Base-by-base conservation (phyloP, 2,797 vertebrate genomes). In the Oreonectes daqikongensis region DNA sequence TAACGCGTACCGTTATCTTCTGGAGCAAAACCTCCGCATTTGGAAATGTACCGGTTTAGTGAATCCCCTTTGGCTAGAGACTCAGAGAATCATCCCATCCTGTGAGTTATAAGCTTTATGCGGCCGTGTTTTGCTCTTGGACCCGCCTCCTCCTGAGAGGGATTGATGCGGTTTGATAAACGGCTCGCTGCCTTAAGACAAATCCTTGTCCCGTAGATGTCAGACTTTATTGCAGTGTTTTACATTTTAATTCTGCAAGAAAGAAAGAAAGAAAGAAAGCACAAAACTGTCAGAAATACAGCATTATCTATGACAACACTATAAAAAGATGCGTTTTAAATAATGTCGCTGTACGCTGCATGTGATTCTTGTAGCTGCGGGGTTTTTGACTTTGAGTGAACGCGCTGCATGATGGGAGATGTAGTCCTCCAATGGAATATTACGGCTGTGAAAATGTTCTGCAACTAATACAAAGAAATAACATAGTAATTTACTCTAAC, bases 301-400 rank as follows among this genome's bases (percentile, higher is more conserved):
- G 20, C 64, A 52, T 57, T 30, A 65, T 55, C 40, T 48, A 70
- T 63, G 70, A 81, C 53, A 87, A 84, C 82, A 71, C 84, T 88
- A 87, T 84, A 82, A 86, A 88, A 85, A 84, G 26, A 82, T 69
- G 85, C 89, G 90, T 90, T 72, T 90, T 90, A 90, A 89, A 87
- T 75, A 69, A 26, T 14, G 22, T 55, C 20, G 84, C 86, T 85
- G 82, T 83, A 80, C n/a, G n/a, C n/a, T n/a, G n/a, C n/a, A n/a
- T n/a, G n/a, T n/a, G n/a, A n/a, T n/a, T n/a, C n/a, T n/a, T n/a
- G n/a, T n/a, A 17, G 66, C 77, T 72, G 35, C 24, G 88, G 85
- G 67, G 79, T 81, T 35, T 57, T 73, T 75, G 28, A 68, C 38
- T 46, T 42, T 50, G 66, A 46, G 72, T 30, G 64, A 40, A 64